Percentiles rank a stretch among this genome's conserved stretches.
These are phyloP conservation scores for Eutolmus rufibarbis DNA, from an alignment of 2,888 invertebrate species.

Conservation along the genomic window DNA sequence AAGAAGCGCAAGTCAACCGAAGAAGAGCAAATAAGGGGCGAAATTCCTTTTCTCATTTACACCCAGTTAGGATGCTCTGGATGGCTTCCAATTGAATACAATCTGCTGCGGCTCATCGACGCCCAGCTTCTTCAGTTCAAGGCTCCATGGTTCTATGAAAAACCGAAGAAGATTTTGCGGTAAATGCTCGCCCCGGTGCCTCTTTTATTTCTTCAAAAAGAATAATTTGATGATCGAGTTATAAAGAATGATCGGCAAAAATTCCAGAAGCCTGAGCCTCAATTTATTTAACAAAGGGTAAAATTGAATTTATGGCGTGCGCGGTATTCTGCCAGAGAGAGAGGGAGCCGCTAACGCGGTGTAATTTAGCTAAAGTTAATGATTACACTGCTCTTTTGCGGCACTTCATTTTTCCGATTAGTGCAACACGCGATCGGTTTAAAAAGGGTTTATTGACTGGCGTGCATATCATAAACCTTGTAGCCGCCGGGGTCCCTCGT, in stretches of 20 bases:
- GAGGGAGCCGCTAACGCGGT: neutral
- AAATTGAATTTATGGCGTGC: slow-evolving; percentile 16
- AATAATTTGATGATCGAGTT: slow-evolving; percentile 28
- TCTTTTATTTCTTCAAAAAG: neutral
- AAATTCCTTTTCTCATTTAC: slow-evolving; percentile 9
- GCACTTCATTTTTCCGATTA: neutral
- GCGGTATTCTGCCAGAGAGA: neutral
- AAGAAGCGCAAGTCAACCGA: neutral
- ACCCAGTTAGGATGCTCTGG: neutral
- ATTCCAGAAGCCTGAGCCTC: slow-evolving; percentile 2
- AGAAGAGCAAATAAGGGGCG: neutral
- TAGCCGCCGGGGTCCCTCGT: neutral
- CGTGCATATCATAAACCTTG: neutral
- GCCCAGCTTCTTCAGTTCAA: neutral
- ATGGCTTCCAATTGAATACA: neutral
- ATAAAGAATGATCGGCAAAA: slow-evolving; percentile 27
- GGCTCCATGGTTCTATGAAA: neutral
- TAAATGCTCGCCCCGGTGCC: neutral
- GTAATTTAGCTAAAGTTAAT: slow-evolving; percentile 1
- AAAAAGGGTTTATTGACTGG: neutral
- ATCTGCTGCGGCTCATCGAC: neutral
- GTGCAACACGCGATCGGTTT: neutral
- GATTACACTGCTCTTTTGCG: neutral
- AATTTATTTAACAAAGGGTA: neutral
- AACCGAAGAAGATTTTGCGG: slow-evolving; percentile 9